Evolutionary conservation across 2,797 vertebrate species (phyloP), one percentile per base, ranked within the genome.

Genomic region (Peromyscus attwateri): DNA sequence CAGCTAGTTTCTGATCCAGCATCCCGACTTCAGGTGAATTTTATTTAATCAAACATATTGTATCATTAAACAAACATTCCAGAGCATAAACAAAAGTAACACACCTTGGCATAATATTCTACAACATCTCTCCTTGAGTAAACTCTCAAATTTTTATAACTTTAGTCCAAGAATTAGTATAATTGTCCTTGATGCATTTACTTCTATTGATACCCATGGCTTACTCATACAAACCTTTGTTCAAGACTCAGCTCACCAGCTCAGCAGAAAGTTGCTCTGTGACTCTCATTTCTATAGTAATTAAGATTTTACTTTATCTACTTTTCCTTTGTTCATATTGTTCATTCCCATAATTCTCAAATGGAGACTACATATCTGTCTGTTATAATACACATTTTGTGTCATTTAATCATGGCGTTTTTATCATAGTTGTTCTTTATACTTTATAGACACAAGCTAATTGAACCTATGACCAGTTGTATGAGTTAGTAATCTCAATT

Each of bases 231-330:
- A 1, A 12, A n/a, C 12, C 3, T 75, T 3, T 68, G 2, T 34
- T 37, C 6, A 52, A 66, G 57, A 21, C 1, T 13, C 52, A 66
- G 0, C 1, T 14, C 8, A 34, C 8, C 1, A 7, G 1, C 7
- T 31, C 11, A 29, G 16, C 2, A 23, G 1, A 3, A 2, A 46
- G 29, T 46, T 49, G 19, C 43, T 46, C 21, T 40, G 2, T 52
- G 19, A 79, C 12, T 43, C 40, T 79, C 52, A 31, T 55, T 62
- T 85, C 19, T 46, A 46, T 12, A 82, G 11, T 13, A 71, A 52
- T 66, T 64, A 29, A 46, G 3, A 34, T 68, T 89, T 95, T 23
- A 0, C 12, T n/a, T 91, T 88, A 88, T 84, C 37, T 81, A 13
- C 10, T 46, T 43, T 17, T 60, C 27, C 37, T 55, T 23, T 82